Conservation (phyloP, 2,888 invertebrate genomes). For the Ligdia adustata region DNA sequence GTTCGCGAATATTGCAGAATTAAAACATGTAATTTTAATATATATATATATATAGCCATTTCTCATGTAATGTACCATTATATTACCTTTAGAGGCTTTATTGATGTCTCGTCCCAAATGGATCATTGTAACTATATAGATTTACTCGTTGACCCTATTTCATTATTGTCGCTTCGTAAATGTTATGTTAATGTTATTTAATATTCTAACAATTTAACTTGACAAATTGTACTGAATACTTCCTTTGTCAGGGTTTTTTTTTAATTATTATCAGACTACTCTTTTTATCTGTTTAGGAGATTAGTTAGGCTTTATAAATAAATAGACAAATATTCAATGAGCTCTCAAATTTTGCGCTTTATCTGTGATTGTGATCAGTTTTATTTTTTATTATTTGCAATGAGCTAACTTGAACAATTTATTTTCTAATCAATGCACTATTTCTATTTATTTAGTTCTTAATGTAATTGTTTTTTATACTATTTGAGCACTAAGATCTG, state of each 20-base stretch:
- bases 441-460: slow-evolving; percentile 77
- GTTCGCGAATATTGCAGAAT: slow-evolving; percentile 4
- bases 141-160: slow-evolving; percentile 43
- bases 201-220: slow-evolving; percentile 52
- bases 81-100: slow-evolving; percentile 29
- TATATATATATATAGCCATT: neutral
- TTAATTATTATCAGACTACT: slow-evolving; percentile 42
- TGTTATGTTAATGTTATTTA: slow-evolving; percentile 55
- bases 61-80: neutral
- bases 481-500: slow-evolving; percentile 82
- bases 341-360: slow-evolving; percentile 74
- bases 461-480: slow-evolving; percentile 72
- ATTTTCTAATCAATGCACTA: slow-evolving; percentile 74
- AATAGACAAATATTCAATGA: slow-evolving; percentile 47
- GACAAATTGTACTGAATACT: slow-evolving; percentile 55
- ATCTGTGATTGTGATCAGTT: slow-evolving; percentile 79
- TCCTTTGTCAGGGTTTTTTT: slow-evolving; percentile 49
- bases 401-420: slow-evolving; percentile 74
- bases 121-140: slow-evolving; percentile 18
- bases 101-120: slow-evolving; percentile 31
- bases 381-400: slow-evolving; percentile 60
- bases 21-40: neutral
- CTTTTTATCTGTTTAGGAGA: slow-evolving; percentile 30
- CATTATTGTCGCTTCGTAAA: slow-evolving; percentile 46
- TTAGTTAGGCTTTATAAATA: slow-evolving; percentile 28